Evolutionary conservation across 2,797 vertebrate genomes (phyloP).

Genomic region (Pelobates cultripes): DNA sequence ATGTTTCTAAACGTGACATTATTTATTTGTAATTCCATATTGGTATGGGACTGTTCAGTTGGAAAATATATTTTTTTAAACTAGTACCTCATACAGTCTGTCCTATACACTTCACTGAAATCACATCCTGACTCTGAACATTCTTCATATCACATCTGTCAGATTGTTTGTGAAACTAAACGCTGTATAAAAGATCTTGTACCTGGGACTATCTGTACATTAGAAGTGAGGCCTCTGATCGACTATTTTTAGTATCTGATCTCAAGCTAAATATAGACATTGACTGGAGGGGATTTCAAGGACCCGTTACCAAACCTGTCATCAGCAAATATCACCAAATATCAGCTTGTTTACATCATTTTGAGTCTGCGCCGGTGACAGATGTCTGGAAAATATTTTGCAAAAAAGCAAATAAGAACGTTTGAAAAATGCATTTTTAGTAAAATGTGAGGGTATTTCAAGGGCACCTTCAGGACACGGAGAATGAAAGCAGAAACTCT

Average conservation of each 20-base stretch:
- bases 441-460: not conserved
- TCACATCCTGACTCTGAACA: no score
- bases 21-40: no score
- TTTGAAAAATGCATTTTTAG: no score
- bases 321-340: not conserved
- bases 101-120: no score
- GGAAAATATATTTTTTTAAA: no score
- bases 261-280: slow-evolving; percentile 24
- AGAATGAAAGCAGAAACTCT: not conserved
- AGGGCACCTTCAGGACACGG: not conserved
- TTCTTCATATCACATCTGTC: no score
- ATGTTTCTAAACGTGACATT: no score
- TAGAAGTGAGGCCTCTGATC: slow-evolving; percentile 12
- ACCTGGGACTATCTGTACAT: not conserved
- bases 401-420: not conserved
- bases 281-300: not conserved
- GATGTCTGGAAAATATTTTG: not conserved
- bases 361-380: not conserved
- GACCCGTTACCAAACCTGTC: not conserved
- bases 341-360: not conserved
- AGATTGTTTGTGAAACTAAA: no score
- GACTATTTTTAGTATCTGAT: slow-evolving; percentile 17
- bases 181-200: not conserved
- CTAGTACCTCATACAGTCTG: no score
- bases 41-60: no score